Base-by-base conservation (phyloP, 2,888 invertebrate species). In the Bombylius discolor region DNA sequence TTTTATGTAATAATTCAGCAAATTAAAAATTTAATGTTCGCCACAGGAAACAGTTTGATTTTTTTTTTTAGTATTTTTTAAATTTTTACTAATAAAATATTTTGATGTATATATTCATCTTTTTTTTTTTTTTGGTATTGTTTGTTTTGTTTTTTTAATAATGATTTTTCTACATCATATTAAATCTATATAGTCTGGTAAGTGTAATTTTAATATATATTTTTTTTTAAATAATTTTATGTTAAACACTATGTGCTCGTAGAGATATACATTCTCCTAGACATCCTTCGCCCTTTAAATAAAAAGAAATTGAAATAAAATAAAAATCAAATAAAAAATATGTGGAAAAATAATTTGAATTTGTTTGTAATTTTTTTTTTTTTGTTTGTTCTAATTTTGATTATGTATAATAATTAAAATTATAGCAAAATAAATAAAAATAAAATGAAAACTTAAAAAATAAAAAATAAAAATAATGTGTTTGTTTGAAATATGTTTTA, bases 201-300 rank as follows among this genome's bases (percentile, higher is more conserved):
- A 23, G 23, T 23, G 23, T 23, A 23, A 23, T 23, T 23, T 23
- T 23, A 23, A 23, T 23, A 23, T 11, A 1, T 42, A 11, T 5
- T 11, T 42, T 42, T 42, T 42, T 11, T 42, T 11, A 5, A 11
- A 4, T 11, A 42, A 11, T 42, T 1, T 11, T 42, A 42, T 63
- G 65, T 73, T 76, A 79, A 70, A 77, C 75, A 73, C 77, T 78
- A 76, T 78, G 78, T 71, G 77, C 76, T 70, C 78, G 78, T 67
- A 80, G 76, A 70, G 79, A 79, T 73, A 79, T 78, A 75, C 79
- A 79, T 75, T 79, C 79, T 71, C 79, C 79, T 68, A 76, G 77
- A 69, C 79, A 78, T 74, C 73, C 70, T 66, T 67, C 69, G 69
- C 69, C 74, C 73, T 74, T 72, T 65, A 72, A 72, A 66, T 63